Base-by-base conservation (phyloP, 2,888 invertebrate species). In the Erebia aethiops region DNA sequence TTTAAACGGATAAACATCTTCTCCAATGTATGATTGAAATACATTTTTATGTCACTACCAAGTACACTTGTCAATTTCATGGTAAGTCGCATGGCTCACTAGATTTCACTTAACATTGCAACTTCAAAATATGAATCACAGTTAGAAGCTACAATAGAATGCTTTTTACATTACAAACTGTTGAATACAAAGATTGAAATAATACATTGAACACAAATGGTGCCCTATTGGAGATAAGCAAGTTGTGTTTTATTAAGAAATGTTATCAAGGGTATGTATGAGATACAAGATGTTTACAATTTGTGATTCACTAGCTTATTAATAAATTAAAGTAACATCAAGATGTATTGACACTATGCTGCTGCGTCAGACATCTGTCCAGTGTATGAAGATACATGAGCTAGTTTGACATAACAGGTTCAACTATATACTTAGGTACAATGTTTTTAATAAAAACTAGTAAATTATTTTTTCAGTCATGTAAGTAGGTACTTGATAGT, bases 21-120 rank as follows among this genome's bases (percentile, higher is more conserved):
- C 56, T 72, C 63, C 62, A 57, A 67, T 69, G 52, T 56, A 16
- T 62, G 52, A 69, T 43, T 69, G 43, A 62, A 74, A 64, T 61
- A 67, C 76, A 76, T 78, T 72, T 60, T 75, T 67, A 67, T 61
- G 51, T 35, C 62, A 68, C 60, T 16, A 52, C 54, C 18, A 43
- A 51, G 11, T 54, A 67, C 66, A 89, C 87, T 87, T 87, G 88
- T 84, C 87, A 90, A 87, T 83, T 87, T 74, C 62, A 69, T 85
- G 78, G 77, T 77, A 85, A 83, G 80, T 80, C 8, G 73, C 87
- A 83, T 79, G 80, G 87, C 90, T 80, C 78, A 79, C 89, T 81
- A 78, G 91, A 90, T 88, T 87, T 85, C 74, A 64, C 52, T 57
- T 54, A 60, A 13, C 58, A 67, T 58, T n/a, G 7, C 58, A 46